Conservation (phyloP, 2,888 invertebrate species). For the Patella caerulea region DNA sequence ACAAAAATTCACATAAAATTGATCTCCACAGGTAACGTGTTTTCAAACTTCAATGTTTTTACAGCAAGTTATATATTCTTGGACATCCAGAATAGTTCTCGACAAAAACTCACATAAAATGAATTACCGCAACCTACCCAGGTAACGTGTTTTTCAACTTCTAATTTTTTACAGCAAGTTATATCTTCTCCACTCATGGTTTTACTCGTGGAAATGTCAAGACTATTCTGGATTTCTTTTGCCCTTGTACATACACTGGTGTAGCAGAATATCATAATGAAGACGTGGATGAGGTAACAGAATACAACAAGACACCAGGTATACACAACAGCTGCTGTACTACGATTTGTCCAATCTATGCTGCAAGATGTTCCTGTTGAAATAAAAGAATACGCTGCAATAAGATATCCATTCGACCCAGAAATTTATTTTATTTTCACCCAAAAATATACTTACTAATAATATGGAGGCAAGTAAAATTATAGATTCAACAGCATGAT, state of each 20-base stretch:
- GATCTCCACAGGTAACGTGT: too few species aligned
- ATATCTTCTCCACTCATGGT: neutral
- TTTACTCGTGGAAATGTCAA: neutral
- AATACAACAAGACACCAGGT: constrained; percentile 24
- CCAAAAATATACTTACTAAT: too few species aligned
- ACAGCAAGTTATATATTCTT: too few species aligned
- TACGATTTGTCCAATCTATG: constrained; percentile 32
- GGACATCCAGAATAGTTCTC: too few species aligned
- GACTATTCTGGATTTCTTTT: constrained; percentile 15
- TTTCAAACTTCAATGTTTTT: too few species aligned
- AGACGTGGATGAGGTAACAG: constrained; percentile 33
- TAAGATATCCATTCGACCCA: too few species aligned
- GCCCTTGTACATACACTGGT: constrained; percentile 17
- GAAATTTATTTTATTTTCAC: too few species aligned
- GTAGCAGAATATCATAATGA: constrained; percentile 33
- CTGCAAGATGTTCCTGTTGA: constrained; percentile 35
- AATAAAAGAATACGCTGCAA: too few species aligned
- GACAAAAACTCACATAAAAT: neutral
- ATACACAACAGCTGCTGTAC: constrained; percentile 25
- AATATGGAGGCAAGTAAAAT: too few species aligned
- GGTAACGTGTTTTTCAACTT: constrained; percentile 21
- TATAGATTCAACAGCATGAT: too few species aligned
- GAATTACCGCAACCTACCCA: constrained; percentile 17
- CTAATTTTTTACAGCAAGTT: constrained; percentile 14
- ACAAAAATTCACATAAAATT: too few species aligned